Conservation (phyloP, 1,140 invertebrate genomes). For the Drosophila pachea region DNA sequence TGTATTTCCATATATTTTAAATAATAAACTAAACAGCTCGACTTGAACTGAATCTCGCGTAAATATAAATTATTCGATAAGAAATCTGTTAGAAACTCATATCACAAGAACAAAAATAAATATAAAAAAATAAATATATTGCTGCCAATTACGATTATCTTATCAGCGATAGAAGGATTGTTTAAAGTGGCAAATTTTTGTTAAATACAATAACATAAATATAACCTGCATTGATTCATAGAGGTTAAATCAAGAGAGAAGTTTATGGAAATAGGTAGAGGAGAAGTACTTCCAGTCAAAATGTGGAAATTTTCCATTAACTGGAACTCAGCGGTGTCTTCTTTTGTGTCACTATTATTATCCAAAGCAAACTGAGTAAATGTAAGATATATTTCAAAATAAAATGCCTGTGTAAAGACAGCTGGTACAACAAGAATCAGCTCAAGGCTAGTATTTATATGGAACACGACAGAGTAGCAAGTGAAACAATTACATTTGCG, state of each 20-base stretch:
- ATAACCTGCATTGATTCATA: background rate
- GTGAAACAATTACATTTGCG: constrained; percentile 2
- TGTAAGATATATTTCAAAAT: too few species aligned
- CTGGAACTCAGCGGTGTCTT: too few species aligned
- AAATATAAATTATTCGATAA: constrained; percentile 5
- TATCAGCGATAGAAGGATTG: constrained; percentile 10
- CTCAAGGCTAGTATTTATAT: constrained; percentile 9
- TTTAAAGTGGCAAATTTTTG: too few species aligned
- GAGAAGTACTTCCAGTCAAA: background rate
- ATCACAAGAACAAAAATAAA: constrained; percentile 1
- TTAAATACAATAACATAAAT: background rate
- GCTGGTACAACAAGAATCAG: constrained; percentile 8
- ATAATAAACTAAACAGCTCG: too few species aligned
- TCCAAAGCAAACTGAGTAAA: too few species aligned
- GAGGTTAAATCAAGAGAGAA: background rate
- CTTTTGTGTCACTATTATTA: too few species aligned
- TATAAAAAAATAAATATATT: constrained; percentile 22
- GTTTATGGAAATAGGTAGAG: background rate
- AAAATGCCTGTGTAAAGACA: constrained; percentile 4
- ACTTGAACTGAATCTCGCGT: background rate
- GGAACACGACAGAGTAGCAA: constrained; percentile 1
- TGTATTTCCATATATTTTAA: too few species aligned
- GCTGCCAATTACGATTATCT: constrained; percentile 34
- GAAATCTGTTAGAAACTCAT: constrained; percentile 5
- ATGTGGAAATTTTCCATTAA: background rate